Evolutionary conservation across 2,113 vertebrate species (phyloP).

Genomic region (Cavia porcellus): DNA sequence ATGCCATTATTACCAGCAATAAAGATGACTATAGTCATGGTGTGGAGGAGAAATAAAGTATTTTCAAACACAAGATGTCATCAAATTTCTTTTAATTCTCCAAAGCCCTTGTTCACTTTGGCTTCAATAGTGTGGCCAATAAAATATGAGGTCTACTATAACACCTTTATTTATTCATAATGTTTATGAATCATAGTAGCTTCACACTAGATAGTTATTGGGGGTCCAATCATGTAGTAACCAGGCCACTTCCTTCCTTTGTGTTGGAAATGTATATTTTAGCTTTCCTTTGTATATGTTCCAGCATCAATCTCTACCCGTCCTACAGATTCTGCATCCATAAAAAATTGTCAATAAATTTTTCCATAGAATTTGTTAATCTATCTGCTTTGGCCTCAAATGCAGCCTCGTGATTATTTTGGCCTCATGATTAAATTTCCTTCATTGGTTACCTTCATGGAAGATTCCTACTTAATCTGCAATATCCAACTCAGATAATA

Average conservation of each 20-base stretch:
- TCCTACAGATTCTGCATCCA: background rate
- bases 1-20: background rate
- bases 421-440: background rate
- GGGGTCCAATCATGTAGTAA: background rate
- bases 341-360: background rate
- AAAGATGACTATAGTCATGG: background rate
- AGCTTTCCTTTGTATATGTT: background rate
- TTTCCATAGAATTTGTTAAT: background rate
- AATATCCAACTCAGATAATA: background rate
- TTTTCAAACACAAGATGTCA: background rate
- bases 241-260: background rate
- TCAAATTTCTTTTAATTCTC: background rate
- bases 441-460: background rate
- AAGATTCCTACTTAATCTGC: background rate
- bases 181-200: background rate
- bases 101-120: background rate
- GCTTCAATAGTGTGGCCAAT: background rate
- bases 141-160: background rate
- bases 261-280: background rate
- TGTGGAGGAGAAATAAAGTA: background rate
- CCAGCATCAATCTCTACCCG: background rate
- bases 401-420: background rate
- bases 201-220: background rate
- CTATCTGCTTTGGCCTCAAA: background rate
- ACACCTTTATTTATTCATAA: background rate